Percentiles rank a stretch among this genome's conserved stretches.
Conservation (phyloP, 2,888 invertebrate species). For the Hylaea fasciaria region DNA sequence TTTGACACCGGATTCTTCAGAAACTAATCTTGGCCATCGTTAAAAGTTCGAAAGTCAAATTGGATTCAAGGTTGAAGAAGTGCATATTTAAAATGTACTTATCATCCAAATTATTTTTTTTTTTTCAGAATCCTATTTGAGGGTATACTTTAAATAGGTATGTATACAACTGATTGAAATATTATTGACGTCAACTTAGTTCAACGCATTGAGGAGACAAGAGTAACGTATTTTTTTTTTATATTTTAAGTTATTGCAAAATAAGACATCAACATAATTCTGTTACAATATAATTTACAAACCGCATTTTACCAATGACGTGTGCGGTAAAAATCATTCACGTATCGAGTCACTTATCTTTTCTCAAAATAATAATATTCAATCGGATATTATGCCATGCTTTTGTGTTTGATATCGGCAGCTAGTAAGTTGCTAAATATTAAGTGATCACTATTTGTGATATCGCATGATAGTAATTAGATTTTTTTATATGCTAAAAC, state of each 20-base stretch:
- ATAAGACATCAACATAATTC: constrained; percentile 13
- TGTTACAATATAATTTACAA: constrained; percentile 18
- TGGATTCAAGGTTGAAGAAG: constrained; percentile 27
- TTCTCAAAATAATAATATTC: constrained; percentile 24
- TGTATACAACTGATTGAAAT: no score
- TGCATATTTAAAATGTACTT: no score
- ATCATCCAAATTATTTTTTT: neutral
- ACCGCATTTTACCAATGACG: constrained; percentile 6
- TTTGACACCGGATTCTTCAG: constrained; percentile 27
- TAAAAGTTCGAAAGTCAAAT: constrained; percentile 27
- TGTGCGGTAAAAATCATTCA: constrained; percentile 30
- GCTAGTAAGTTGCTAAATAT: constrained; percentile 38
- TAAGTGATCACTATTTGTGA: constrained; percentile 29
- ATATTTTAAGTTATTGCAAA: neutral
- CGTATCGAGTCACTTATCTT: constrained; percentile 17
- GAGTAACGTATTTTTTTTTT: no score
- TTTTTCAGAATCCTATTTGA: no score
- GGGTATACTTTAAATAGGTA: no score
- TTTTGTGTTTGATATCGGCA: constrained; percentile 41
- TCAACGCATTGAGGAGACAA: no score
- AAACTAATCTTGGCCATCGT: constrained; percentile 26
- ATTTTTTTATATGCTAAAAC: constrained; percentile 11
- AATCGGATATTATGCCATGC: constrained; percentile 42
- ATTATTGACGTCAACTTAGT: neutral
- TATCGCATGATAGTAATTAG: no score